These are phyloP conservation scores for Condylostylus longicornis DNA, from an alignment of 1,140 invertebrate species.

Conservation along the genomic window DNA sequence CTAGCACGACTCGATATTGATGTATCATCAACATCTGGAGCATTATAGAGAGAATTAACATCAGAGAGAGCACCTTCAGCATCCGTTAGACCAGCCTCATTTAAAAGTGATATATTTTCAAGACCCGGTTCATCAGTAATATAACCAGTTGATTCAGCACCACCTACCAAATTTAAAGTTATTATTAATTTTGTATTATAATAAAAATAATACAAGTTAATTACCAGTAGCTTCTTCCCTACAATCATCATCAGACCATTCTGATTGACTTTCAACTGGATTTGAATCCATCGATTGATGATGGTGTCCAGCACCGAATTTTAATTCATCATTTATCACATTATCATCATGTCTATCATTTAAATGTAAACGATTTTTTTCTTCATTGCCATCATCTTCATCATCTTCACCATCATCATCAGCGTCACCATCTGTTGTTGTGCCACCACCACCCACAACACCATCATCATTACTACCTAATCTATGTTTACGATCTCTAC, in stretches of 20 bases:
- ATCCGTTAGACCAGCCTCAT: constrained; percentile 72
- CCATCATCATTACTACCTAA: constrained; percentile 27
- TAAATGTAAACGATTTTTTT: constrained; percentile 6
- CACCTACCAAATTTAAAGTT: constrained; percentile 24
- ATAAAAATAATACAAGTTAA: not conserved
- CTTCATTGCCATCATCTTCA: constrained; percentile 3
- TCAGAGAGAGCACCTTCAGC: constrained; percentile 71
- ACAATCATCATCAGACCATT: constrained; percentile 57
- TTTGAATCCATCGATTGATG: constrained; percentile 32
- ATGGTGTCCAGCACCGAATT: constrained; percentile 29
- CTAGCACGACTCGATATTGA: constrained; percentile 64
- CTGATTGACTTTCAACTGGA: constrained; percentile 49
- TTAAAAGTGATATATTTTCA: constrained; percentile 67
- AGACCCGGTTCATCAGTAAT: constrained; percentile 67
- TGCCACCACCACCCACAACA: constrained; percentile 24
- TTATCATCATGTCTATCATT: constrained; percentile 17
- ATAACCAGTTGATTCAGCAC: constrained; percentile 61
- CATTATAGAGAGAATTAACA: constrained; percentile 68
- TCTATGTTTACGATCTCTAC: constrained; percentile 24
- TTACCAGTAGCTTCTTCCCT: constrained; percentile 31
- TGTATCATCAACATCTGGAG: constrained; percentile 57
- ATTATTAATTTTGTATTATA: not conserved
- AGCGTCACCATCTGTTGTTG: constrained; percentile 2
- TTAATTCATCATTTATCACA: constrained; percentile 33
- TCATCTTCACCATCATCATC: constrained; percentile 4